Percentiles rank a stretch among this genome's conserved stretches.
These are phyloP conservation scores for Delphinus delphis DNA, from an alignment of 2,113 vertebrate genomes.

Conservation along the genomic window DNA sequence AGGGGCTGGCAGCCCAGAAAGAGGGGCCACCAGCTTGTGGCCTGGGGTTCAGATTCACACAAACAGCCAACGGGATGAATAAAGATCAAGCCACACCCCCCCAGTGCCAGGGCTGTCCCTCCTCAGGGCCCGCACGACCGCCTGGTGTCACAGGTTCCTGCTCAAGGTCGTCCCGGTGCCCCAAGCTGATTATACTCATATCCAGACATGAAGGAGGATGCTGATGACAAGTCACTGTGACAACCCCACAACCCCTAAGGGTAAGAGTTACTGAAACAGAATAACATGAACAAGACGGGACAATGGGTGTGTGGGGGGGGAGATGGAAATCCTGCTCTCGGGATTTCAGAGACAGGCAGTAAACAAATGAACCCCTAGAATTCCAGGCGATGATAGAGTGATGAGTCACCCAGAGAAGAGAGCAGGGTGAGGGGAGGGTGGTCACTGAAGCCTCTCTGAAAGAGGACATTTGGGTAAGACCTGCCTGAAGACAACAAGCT, in stretches of 20 bases:
- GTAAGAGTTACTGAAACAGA: not conserved
- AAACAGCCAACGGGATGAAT: rapidly evolving
- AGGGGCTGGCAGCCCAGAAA: not conserved
- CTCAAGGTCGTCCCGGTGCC: not conserved
- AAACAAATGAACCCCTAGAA: rapidly evolving
- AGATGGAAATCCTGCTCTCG: too few relatives aligned
- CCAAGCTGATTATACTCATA: not conserved
- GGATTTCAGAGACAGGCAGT: not conserved
- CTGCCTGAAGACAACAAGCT: rapidly evolving
- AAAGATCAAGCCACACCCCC: not conserved
- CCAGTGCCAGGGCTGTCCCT: not conserved
- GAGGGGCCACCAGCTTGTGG: not conserved
- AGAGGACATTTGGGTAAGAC: not conserved
- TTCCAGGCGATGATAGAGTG: rapidly evolving
- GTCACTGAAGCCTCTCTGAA: not conserved
- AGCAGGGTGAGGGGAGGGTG: rapidly evolving
- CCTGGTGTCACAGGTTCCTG: not conserved
- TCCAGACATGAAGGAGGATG: not conserved
- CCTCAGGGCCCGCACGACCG: not conserved
- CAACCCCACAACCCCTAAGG: rapidly evolving
- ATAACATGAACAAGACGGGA: rapidly evolving
- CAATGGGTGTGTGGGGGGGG: rapidly evolving
- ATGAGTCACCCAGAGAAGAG: rapidly evolving
- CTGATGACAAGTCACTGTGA: too few relatives aligned
- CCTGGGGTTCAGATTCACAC: not conserved